Conservation (phyloP, 2,888 invertebrate species). For the Ditula angustiorana region DNA sequence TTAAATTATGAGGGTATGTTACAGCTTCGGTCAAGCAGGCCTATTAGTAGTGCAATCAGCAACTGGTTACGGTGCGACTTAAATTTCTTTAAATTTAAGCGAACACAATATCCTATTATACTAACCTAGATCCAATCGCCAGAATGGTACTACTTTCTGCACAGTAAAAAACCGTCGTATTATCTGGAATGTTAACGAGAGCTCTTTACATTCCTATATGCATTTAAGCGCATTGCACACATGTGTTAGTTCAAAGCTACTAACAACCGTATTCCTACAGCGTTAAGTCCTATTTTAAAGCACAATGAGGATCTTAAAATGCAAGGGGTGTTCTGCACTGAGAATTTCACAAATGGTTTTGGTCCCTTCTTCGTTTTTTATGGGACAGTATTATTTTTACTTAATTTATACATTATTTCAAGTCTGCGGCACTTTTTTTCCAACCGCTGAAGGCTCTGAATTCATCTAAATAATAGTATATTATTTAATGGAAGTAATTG, state of each 20-base stretch:
- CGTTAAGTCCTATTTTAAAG: conserved; percentile 6
- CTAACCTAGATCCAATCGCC: not conserved
- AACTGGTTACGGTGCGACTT: too few relatives aligned
- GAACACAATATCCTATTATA: not conserved
- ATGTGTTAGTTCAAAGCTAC: conserved; percentile 4
- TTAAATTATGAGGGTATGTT: too few relatives aligned
- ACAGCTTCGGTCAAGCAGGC: too few relatives aligned
- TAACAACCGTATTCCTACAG: conserved; percentile 6
- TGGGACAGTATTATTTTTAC: conserved; percentile 1
- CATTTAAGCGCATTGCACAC: conserved; percentile 32
- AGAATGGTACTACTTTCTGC: not conserved
- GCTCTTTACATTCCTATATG: conserved; percentile 29
- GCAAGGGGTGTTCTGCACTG: not conserved
- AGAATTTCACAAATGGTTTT: conserved; percentile 21
- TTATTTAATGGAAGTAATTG: too few relatives aligned
- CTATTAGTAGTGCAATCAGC: too few relatives aligned
- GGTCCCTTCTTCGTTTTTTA: conserved; percentile 4
- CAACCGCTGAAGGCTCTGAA: too few relatives aligned
- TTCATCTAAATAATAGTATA: too few relatives aligned
- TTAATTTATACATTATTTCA: not conserved
- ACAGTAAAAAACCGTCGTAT: not conserved
- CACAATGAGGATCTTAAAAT: not conserved
- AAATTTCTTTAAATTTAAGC: too few relatives aligned
- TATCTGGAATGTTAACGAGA: conserved; percentile 10
- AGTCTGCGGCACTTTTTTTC: not conserved